Percentiles rank a stretch among this genome's conserved stretches.
Evolutionary conservation across 64 coral and sea anemone species (phyloP).

Genomic region (Montipora capricornis): DNA sequence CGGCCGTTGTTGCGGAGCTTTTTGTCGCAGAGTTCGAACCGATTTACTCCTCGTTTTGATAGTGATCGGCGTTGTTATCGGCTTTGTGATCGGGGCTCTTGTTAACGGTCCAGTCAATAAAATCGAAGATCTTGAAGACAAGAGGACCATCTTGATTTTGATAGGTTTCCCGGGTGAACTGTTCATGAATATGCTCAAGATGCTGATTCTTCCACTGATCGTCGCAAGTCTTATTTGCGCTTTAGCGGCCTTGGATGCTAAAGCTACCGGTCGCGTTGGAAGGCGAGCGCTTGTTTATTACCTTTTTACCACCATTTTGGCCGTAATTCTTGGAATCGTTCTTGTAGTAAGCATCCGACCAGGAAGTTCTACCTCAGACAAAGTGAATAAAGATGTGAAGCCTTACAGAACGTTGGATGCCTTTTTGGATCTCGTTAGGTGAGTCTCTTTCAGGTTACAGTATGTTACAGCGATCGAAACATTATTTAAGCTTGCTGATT

Average conservation of each 20-base stretch:
- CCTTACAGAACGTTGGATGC: slow-evolving; percentile 62
- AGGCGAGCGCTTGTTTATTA: slow-evolving; percentile 79
- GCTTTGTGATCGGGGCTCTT: slow-evolving; percentile 77
- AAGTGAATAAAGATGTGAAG: neutral
- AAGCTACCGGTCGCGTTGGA: slow-evolving; percentile 77
- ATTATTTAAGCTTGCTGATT: neutral
- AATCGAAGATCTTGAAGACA: slow-evolving; percentile 73
- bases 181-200: slow-evolving; percentile 90
- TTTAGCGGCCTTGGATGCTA: slow-evolving; percentile 76
- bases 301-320: slow-evolving; percentile 75
- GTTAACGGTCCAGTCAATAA: slow-evolving; percentile 66
- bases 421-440: slow-evolving; percentile 86
- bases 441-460: neutral
- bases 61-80: slow-evolving; percentile 68
- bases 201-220: slow-evolving; percentile 87
- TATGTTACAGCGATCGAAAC: no score
- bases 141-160: slow-evolving; percentile 76
- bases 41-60: slow-evolving; percentile 80
- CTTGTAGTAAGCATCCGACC: slow-evolving; percentile 82
- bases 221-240: slow-evolving; percentile 84
- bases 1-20: slow-evolving; percentile 27
- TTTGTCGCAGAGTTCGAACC: slow-evolving; percentile 45
- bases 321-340: slow-evolving; percentile 79
- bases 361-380: slow-evolving; percentile 23
- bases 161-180: slow-evolving; percentile 91